Base-by-base conservation (phyloP, 2,113 vertebrate genomes). In the Rousettus leschenaultii region DNA sequence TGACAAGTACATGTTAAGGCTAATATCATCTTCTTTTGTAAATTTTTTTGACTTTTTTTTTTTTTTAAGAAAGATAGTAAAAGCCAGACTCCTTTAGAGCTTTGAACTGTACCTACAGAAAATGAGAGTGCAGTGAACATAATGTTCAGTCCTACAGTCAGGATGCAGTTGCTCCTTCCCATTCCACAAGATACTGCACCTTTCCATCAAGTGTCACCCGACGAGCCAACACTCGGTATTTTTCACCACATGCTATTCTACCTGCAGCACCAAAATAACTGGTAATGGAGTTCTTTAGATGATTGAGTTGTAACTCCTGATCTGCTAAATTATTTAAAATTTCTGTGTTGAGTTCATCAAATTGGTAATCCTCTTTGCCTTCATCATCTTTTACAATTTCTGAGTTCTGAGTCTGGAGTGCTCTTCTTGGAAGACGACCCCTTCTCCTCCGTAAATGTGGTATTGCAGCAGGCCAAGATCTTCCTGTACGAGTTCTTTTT, bases 111-210 rank as follows among this genome's bases (percentile, higher is more conserved):
- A 98, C 98, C 98, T 98, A 98, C 96, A 98, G 98, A 97, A 92
- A 94, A 93, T 75, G 97, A 96, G 98, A 98, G 98, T 98, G 98
- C 98, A 99, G 98, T 98, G 98, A 98, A 98, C 98, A 98, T 98
- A 98, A 98, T 97, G 97, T 98, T 98, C 98, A 98, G 98, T 97
- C 97, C 98, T 97, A 97, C 90, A 98, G 98, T 99, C 99, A 99
- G 87, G 99, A 99, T 66, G 99, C 99, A 95, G 99, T 99, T 94
- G 99, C 99, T 97, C 99, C 99, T 98, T 99, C 99, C 99, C 99
- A 99, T 96, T 99, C 99, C 98, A 99, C 99, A 97, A 99, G 99
- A 97, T 99, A 99, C 99, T 99, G 99, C 98, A 99, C 99, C 98
- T 99, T 99, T 77, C 99, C 99, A 51, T 99, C 99, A 63, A 99